Base-by-base conservation (phyloP, 37 sponge, comb jelly and placozoan species). In the Haliclona indistincta region DNA sequence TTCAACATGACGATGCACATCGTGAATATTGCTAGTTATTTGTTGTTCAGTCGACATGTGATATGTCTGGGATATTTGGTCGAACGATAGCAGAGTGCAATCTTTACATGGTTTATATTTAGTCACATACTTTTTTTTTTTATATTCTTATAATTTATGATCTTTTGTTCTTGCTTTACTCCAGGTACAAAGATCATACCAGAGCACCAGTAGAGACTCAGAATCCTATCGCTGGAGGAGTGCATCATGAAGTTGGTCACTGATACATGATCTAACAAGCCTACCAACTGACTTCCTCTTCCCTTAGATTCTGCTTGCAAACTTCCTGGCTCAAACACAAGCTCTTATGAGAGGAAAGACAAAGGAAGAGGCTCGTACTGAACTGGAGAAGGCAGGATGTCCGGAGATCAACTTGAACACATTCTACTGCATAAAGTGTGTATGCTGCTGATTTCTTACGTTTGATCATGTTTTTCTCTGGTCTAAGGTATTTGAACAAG, bases 331-430 rank as follows among this genome's bases (percentile, higher is more conserved):
- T 26, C 99, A 95, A 68, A 98, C 99, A 11, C 94, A 95, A 54
- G 99, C 99, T 2, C 71, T 98, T 49, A 98, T 98, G 99, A 83
- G 77, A 30, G 99, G 99, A 4, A 98, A 95, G 69, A 89, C 94
- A 7, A 62, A 70, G 39, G 96, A 89, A 26, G 99, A 98, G 53
- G 96, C 95, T 0, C 80, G 71, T 54, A 49, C 73, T 25, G 96
- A 95, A 78, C 89, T 98, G 38, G 61, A 73, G 37, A 74, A 66
- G 34, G 77, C 68, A 91, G 93, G 54, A 56, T 89, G 0, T 70
- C 63, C 44, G 86, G 89, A 61, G 74, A 86, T 4, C 40, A 74
- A 63, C 67, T 93, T 54, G 73, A 86, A 2, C 64, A 26, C 23
- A 71, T 96, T 26, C 84, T 92, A 30, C 96, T 93, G 28, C 96